phyloP scores from a whole-genome alignment of 2,113 vertebrate genomes.

The Corynorhinus townsendii region DNA sequence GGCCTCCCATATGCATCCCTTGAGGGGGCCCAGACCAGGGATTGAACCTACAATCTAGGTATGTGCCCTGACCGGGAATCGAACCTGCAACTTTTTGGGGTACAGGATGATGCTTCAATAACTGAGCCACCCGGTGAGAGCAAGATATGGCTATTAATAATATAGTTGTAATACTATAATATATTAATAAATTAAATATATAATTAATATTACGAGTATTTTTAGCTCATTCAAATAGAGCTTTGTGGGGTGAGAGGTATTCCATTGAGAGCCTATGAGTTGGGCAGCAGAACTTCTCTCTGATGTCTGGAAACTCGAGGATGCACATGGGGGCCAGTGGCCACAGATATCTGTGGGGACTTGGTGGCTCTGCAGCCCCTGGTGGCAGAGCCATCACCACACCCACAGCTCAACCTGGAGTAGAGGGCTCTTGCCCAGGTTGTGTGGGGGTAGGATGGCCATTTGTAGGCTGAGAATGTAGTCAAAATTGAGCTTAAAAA shows the following conservation, averaged over 20 bases:
- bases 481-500: neutral
- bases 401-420: no score
- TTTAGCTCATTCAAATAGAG: slow-evolving; percentile 37
- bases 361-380: neutral
- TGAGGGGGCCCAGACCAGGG: no score
- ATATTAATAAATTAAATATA: neutral
- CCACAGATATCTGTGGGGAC: neutral
- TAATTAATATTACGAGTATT: neutral
- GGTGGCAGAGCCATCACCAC: neutral
- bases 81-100: neutral
- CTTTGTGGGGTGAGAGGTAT: slow-evolving; percentile 4
- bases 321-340: neutral
- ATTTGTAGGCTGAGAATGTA: neutral
- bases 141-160: neutral
- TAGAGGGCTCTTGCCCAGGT: fast-evolving
- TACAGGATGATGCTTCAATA: neutral
- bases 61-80: no score
- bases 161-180: neutral
- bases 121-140: neutral
- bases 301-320: neutral
- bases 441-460: neutral
- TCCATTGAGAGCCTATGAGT: neutral
- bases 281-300: neutral
- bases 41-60: no score
- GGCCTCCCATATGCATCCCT: no score